Evolutionary conservation across 2,113 vertebrate species (phyloP), one percentile per base, ranked within the genome.

Genomic region (Suricata suricatta): DNA sequence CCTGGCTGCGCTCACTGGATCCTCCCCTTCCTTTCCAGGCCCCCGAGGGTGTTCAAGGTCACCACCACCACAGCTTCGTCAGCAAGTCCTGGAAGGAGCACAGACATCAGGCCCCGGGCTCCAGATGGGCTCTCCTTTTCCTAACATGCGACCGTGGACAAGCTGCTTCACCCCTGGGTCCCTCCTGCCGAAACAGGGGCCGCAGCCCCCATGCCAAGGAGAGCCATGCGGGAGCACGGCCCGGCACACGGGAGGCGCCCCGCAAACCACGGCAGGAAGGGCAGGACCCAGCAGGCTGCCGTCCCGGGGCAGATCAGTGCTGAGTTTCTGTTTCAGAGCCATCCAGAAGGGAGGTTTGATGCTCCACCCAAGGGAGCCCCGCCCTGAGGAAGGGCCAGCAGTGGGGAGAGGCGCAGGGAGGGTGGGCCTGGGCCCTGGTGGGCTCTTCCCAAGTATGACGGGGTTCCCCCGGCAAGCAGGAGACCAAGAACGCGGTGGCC

Each of bases 121-220:
- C 38, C 31, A 2, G 44, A 12, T 3, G 0, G 1, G 52, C 81
- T 25, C 9, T 1, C 2, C 31, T 52, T 7, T 10, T 17, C 44
- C 9, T 9, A 0, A 3, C 11, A 0, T 5, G 52, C 0, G 14
- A n/a, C 19, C 1, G 1, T 2, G 3, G 47, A 2, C 35, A 9
- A 2, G 29, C 15, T 2, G 16, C 12, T 27, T 13, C 5, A 8
- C 2, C 52, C 35, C 91, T 1, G 7, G 0, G 2, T 21, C 38
- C 25, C 8, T 44, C 52, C 52, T 29, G 35, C 47, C 14, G 3
- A 23, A 3, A 0, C 52, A 29, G 0, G 27, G 15, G n/a, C 11
- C 0, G 6, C 27, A 1, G 4, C 14, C 12, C 35, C 23, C 0
- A 1, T 0, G 3, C 44, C 0, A 0, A 13, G 35, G 23, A 29